These are phyloP conservation scores for Triops longicaudatus DNA, from an alignment of 1,140 invertebrate species.

Conservation along the genomic window DNA sequence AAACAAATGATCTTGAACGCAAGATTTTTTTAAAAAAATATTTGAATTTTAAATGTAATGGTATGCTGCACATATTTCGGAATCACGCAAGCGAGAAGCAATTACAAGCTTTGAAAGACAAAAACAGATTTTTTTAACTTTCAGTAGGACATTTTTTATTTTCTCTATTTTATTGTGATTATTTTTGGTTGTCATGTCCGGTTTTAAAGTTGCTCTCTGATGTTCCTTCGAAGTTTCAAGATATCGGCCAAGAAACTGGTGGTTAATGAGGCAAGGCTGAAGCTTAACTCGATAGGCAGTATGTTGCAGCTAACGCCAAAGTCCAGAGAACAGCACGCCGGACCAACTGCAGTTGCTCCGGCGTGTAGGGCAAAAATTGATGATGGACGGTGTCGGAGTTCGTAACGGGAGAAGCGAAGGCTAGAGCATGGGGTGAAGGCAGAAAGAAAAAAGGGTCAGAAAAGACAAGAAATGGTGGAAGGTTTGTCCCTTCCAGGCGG, in stretches of 20 bases:
- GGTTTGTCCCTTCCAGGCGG: background rate
- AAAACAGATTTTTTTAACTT: too few species aligned
- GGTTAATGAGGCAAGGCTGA: slow-evolving; percentile 2
- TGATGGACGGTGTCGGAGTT: background rate
- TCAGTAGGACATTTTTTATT: too few species aligned
- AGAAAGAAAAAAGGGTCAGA: too few species aligned
- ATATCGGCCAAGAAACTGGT: background rate
- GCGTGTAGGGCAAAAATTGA: background rate
- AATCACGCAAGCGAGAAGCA: too few species aligned
- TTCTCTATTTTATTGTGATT: too few species aligned
- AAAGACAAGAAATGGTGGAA: too few species aligned
- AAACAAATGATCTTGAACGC: too few species aligned
- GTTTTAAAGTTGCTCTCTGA: background rate
- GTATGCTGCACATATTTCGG: too few species aligned
- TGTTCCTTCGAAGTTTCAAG: background rate
- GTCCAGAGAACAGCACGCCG: too few species aligned
- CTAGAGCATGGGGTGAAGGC: background rate
- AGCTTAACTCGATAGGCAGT: slow-evolving; percentile 2
- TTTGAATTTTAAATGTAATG: too few species aligned
- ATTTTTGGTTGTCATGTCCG: background rate
- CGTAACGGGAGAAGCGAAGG: background rate
- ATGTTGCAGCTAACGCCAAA: background rate
- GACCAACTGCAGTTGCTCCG: background rate
- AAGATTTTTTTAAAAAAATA: background rate
- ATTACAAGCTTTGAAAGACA: too few species aligned